Conservation (phyloP, 2,888 invertebrate species). For the Drosophila multiciliata region DNA sequence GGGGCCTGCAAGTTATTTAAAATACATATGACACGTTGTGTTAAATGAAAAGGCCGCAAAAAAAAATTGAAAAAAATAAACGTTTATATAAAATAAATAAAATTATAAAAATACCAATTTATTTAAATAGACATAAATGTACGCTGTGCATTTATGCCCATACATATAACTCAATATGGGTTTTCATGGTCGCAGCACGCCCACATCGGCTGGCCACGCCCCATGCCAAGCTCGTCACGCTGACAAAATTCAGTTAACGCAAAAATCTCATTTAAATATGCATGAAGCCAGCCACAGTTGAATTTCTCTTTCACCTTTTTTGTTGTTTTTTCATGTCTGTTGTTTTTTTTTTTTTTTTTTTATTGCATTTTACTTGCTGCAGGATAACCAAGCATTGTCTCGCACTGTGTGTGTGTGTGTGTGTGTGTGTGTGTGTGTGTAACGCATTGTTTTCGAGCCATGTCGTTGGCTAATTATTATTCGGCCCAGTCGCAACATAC, state of each 20-base stretch:
- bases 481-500: constrained; percentile 30
- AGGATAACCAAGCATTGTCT: constrained; percentile 29
- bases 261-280: constrained; percentile 80
- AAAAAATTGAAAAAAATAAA: constrained; percentile 22
- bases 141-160: neutral
- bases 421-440: constrained; percentile 7
- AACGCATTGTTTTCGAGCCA: constrained; percentile 22
- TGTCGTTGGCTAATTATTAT: constrained; percentile 50
- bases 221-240: constrained; percentile 40
- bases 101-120: constrained; percentile 51
- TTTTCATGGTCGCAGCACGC: constrained; percentile 41
- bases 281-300: constrained; percentile 62
- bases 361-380: constrained; percentile 27
- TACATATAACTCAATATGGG: constrained; percentile 56
- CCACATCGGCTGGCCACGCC: constrained; percentile 45
- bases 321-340: constrained; percentile 1
- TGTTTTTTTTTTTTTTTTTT: neutral
- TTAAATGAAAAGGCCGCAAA: constrained; percentile 49
- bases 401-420: neutral
- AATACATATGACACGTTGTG: constrained; percentile 65
- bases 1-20: constrained; percentile 68
- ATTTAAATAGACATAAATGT: constrained; percentile 66
- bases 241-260: constrained; percentile 78
- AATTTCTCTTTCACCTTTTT: constrained; percentile 51
- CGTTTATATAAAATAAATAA: neutral